Conservation (phyloP, 2,888 invertebrate species). For the Pristionchus japonicus region DNA sequence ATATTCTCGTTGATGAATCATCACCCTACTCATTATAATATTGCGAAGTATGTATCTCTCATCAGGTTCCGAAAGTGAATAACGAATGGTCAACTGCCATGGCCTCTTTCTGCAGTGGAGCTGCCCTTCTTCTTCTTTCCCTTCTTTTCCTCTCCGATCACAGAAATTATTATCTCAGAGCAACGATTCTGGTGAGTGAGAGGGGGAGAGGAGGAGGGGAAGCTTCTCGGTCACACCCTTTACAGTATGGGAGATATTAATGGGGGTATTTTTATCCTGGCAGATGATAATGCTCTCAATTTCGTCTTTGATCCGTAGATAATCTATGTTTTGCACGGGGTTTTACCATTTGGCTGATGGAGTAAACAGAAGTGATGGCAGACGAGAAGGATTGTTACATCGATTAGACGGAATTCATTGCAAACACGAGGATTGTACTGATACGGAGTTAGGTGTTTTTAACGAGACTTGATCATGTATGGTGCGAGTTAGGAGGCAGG, state of each 20-base stretch:
- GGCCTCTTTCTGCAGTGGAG: background rate
- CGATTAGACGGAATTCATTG: background rate
- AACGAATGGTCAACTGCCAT: background rate
- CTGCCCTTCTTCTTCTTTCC: slow-evolving; percentile 14
- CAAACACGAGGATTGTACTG: background rate
- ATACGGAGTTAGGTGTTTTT: background rate
- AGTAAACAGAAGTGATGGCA: background rate
- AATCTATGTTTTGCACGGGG: background rate
- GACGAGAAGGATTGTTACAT: background rate
- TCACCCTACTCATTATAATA: no score
- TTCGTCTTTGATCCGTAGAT: background rate
- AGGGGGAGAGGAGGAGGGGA: no score
- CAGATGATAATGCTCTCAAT: background rate
- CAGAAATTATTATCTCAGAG: slow-evolving; percentile 24
- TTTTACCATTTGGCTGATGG: background rate
- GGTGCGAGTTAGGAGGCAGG: background rate
- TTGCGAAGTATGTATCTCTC: no score
- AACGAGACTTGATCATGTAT: background rate
- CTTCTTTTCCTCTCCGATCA: slow-evolving; percentile 37
- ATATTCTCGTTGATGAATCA: no score
- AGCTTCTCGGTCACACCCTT: background rate
- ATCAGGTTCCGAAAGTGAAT: background rate
- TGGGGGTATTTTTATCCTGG: background rate
- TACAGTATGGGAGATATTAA: background rate
- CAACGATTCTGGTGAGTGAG: background rate